Percentiles rank a stretch among this genome's conserved stretches.
Evolutionary conservation across 1,140 invertebrate genomes (phyloP).

Genomic region (Drosophila sp.): DNA sequence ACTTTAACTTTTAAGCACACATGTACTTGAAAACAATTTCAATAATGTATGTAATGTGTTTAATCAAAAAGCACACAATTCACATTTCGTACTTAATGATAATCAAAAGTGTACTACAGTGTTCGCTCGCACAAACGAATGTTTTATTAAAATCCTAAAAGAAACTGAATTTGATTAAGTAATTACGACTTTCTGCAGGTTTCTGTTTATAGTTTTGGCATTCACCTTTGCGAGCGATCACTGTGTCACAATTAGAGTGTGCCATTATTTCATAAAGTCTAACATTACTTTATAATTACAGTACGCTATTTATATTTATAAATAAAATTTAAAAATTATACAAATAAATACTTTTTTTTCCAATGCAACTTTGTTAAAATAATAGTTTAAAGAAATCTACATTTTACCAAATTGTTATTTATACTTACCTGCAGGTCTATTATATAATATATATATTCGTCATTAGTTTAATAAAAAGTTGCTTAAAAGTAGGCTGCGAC

Average conservation of each 20-base stretch:
- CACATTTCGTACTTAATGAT: constrained; percentile 16
- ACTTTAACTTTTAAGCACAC: constrained; percentile 43
- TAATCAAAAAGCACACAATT: constrained; percentile 41
- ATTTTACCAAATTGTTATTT: too few relatives aligned
- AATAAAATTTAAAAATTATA: constrained; percentile 24
- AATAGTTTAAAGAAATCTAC: too few relatives aligned
- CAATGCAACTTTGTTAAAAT: too few relatives aligned
- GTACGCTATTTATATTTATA: constrained; percentile 39
- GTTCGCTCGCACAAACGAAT: not conserved
- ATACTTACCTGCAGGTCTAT: too few relatives aligned
- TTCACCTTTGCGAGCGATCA: not conserved
- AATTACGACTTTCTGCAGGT: not conserved
- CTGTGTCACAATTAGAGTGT: constrained; percentile 44
- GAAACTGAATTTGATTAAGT: not conserved
- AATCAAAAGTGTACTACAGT: constrained; percentile 5
- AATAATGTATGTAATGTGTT: constrained; percentile 42
- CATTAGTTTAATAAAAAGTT: too few relatives aligned
- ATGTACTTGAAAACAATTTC: constrained; percentile 24
- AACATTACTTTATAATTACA: constrained; percentile 23
- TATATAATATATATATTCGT: too few relatives aligned
- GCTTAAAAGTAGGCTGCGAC: not conserved
- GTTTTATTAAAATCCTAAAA: too few relatives aligned
- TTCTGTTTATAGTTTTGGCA: not conserved
- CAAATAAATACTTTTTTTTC: too few relatives aligned
- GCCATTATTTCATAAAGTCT: constrained; percentile 55